A percentile compares a stretch with the other conserved stretches of the same genome.
Evolutionary conservation across 35 echinoderm and acorn worm species (phyloP).

Genomic region (Hemicentrotus pulcherrimus): DNA sequence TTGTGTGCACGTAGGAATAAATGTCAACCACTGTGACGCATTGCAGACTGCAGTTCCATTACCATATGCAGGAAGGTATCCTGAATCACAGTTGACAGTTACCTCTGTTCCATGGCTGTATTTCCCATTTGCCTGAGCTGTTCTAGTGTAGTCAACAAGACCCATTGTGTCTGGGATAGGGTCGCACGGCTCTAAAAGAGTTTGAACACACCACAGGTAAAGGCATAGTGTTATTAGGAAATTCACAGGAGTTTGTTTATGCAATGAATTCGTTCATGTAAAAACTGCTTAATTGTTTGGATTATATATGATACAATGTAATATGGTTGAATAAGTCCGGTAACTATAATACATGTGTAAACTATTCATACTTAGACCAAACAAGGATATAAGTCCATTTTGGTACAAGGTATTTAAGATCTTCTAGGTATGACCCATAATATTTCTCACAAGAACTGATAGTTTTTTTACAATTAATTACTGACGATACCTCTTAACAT

Average conservation of each 20-base stretch:
- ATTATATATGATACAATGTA: too few relatives aligned
- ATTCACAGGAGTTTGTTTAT: not conserved
- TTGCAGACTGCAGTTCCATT: not conserved
- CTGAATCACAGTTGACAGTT: not conserved
- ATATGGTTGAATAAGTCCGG: too few relatives aligned
- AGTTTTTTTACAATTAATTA: not conserved
- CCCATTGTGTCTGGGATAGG: not conserved
- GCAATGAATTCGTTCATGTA: not conserved
- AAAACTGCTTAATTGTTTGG: not conserved
- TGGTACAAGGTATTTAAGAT: not conserved
- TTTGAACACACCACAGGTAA: not conserved
- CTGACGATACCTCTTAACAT: not conserved
- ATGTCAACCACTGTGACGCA: not conserved
- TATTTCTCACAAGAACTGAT: not conserved
- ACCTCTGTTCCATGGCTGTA: not conserved
- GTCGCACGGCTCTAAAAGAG: not conserved
- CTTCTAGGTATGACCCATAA: not conserved
- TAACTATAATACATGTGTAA: too few relatives aligned
- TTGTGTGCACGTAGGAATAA: not conserved
- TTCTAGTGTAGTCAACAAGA: not conserved
- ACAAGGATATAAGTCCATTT: not conserved
- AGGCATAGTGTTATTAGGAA: not conserved
- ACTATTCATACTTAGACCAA: not conserved
- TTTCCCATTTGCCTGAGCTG: not conserved
- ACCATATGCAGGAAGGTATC: not conserved